phyloP scores from a whole-genome alignment of 2,888 invertebrate species.

The Resseliella maxima region DNA sequence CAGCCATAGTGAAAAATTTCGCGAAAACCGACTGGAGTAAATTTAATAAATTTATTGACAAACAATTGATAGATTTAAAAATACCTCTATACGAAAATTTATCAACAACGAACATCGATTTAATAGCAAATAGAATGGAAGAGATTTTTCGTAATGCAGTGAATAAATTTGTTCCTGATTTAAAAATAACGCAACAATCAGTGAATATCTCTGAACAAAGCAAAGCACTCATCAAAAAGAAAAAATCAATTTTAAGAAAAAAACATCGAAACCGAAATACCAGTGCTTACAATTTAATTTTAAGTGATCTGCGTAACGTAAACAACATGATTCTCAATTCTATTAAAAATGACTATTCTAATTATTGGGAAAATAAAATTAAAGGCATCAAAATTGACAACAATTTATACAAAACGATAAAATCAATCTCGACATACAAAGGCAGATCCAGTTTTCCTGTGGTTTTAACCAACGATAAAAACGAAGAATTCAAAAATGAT shows the following conservation, averaged over 20 bases:
- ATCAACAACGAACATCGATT: background rate
- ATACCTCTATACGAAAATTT: background rate
- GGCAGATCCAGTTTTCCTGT: background rate
- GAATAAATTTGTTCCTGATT: background rate
- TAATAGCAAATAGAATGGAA: background rate
- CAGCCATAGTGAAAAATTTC: background rate
- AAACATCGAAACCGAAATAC: background rate
- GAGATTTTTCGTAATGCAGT: background rate
- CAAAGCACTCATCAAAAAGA: background rate
- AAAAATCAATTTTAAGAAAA: background rate
- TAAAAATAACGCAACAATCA: background rate
- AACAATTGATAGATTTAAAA: background rate
- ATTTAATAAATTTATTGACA: background rate
- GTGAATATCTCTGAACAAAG: background rate
- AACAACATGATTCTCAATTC: background rate
- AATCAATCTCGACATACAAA: background rate
- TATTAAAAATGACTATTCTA: background rate
- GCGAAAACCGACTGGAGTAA: background rate
- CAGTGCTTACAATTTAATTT: background rate
- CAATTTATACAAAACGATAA: constrained; percentile 8
- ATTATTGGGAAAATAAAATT: background rate
- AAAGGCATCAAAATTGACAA: background rate
- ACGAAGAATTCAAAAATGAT: background rate
- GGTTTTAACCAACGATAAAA: background rate
- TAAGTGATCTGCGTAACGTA: background rate